A percentile compares a stretch with the other conserved stretches of the same genome.
These are phyloP conservation scores for Macrochelys suwanniensis DNA, from an alignment of 2,797 vertebrate species.

Conservation along the genomic window DNA sequence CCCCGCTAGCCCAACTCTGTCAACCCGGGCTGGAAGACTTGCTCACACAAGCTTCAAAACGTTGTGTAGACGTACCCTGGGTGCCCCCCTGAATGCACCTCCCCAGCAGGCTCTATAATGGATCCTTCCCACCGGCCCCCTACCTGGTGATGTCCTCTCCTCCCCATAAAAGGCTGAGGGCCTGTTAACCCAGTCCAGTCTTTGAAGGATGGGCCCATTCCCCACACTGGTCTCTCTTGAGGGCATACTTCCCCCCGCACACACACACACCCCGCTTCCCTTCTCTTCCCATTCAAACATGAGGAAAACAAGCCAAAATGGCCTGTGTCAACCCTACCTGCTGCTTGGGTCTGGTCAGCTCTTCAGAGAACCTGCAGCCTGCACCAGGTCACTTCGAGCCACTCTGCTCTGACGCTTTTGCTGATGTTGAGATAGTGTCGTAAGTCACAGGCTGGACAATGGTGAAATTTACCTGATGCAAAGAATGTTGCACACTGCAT, in stretches of 20 bases:
- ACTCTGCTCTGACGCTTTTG: background rate
- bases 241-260: background rate
- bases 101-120: background rate
- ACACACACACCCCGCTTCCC: background rate
- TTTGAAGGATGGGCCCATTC: background rate
- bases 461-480: background rate
- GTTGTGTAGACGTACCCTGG: background rate
- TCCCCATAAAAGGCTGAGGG: no score
- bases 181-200: background rate
- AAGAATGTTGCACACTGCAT: background rate
- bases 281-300: background rate
- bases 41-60: background rate
- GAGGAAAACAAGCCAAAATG: background rate
- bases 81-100: background rate
- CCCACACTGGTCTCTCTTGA: background rate
- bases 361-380: background rate
- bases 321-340: background rate
- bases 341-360: background rate
- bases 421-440: background rate
- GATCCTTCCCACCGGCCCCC: background rate
- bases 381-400: background rate
- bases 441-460: fast-evolving
- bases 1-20: background rate
- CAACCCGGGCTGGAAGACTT: background rate
- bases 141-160: background rate